Base-by-base conservation (phyloP, 2,797 vertebrate species). In the Sebastes elongatus region DNA sequence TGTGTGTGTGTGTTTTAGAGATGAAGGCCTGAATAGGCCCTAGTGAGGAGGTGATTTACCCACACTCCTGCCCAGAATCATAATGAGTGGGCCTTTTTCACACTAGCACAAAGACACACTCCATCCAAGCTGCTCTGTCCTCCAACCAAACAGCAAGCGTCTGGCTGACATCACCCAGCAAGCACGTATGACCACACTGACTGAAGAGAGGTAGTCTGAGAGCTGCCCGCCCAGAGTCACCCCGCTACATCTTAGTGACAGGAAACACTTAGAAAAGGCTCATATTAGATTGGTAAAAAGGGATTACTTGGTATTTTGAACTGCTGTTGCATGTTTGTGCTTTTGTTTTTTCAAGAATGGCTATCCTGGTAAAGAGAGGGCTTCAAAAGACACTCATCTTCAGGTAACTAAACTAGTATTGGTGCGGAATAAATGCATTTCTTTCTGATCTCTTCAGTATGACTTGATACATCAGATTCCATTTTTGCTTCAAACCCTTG, bases 341-440 rank as follows among this genome's bases (percentile, higher is more conserved):
- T 95, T 94, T 94, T 95, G 87, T 90, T 94, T 94, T 91, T 90
- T 93, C 90, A 96, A 96, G 96, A 96, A 96, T 96, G 96, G 95
- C 93, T 95, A 94, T 90, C 95, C 96, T 76, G 89, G 87, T 95
- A 96, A 94, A 95, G 95, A 96, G 91, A 95, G 95, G 92, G 90
- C 95, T 92, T 92, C 95, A 93, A 96, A 96, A 95, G 95, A 95
- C 88, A 80, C 93, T 76, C 94, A 92, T 71, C 92, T 78, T 83
- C 95, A 96, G 96, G 96, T 96, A 96, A 95, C 85, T 90, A 84
- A 89, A 87, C 83, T 83, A 89, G 84, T 67, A 62, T 62, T 83
- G 46, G 75, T 74, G 85, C 76, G 87, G 35, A 81, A 83, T 68
- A 53, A 70, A 35, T 78, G 53, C 74, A 10, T 76, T 79, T 80